Base-by-base conservation (phyloP, 53 echinoderm and acorn worm species). In the Arbacia lixula region DNA sequence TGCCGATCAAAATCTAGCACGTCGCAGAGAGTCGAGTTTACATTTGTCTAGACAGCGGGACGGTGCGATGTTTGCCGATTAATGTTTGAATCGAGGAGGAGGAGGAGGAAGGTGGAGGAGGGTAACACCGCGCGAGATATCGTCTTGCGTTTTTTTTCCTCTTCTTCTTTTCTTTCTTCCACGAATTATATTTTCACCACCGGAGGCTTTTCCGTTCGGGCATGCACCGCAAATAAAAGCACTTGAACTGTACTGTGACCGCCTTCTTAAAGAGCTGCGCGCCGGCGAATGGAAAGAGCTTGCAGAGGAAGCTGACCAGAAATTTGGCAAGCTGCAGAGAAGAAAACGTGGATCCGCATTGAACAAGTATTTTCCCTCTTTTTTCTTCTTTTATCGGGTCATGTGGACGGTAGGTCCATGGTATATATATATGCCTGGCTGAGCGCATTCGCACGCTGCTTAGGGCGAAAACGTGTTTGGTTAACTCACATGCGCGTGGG, bases 11-110 rank as follows among this genome's bases (percentile, higher is more conserved):
- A n/a, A n/a, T n/a, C n/a, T n/a, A n/a, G n/a, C n/a, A n/a, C n/a
- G n/a, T n/a, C n/a, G n/a, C n/a, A n/a, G n/a, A n/a, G n/a, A n/a
- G n/a, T n/a, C n/a, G 27, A 69, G 69, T 69, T 69, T 69, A 69
- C 69, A 69, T 69, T 69, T 69, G 69, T 69, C 69, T 69, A 69
- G 69, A 69, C 69, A 42, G 40, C 16, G 16, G 14, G 41, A 39
- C 39, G 36, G 36, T 34, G 20, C 3, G 27, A 41, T 69, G 43
- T 69, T 69, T 69, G 28, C 69, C 43, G 69, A 69, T 68, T 68
- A 68, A 69, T 69, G 69, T 69, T 22, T 14, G 41, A 8, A 43
- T 29, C 69, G 43, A 42, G 42, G 27, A 43, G 43, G 46, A 27
- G 69, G n/a, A n/a, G n/a, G n/a, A n/a, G n/a, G n/a, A n/a, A n/a